phyloP scores from a whole-genome alignment of 2,797 vertebrate species.

The Erpetoichthys calabaricus region DNA sequence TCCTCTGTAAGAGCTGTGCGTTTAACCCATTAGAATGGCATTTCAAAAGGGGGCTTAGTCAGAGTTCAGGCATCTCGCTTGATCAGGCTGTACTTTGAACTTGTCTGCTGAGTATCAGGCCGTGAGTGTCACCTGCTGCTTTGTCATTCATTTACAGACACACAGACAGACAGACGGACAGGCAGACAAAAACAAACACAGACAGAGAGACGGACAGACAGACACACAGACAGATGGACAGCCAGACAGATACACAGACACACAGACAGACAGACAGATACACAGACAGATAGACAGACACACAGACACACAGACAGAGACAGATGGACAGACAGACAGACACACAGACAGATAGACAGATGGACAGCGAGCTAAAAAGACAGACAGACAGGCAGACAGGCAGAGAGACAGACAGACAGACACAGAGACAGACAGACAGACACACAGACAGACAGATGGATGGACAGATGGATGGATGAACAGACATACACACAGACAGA shows the following conservation, averaged over 20 bases:
- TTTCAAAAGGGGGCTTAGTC: no score
- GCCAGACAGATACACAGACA: no score
- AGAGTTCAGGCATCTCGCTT: no score
- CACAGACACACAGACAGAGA: not conserved
- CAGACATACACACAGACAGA: conserved; percentile 2
- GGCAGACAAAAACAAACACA: not conserved
- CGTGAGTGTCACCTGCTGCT: not conserved
- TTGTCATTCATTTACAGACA: conserved; percentile 1
- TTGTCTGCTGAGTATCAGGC: not conserved
- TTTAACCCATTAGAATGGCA: no score
- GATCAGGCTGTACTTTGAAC: no score
- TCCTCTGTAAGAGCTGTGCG: no score
- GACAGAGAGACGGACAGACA: no score
- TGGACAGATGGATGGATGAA: no score
- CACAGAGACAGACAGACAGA: no score
- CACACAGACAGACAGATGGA: no score
- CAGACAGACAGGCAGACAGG: not conserved
- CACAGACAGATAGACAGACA: not conserved
- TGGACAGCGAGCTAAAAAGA: no score
- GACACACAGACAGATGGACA: no score
- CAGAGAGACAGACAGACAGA: not conserved
- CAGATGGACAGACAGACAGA: not conserved
- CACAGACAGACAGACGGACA: not conserved
- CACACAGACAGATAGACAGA: not conserved
- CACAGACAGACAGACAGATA: not conserved